Evolutionary conservation across 2,797 vertebrate genomes (phyloP), one percentile per base, ranked within the genome.

Genomic region (Sciaenops ocellatus): DNA sequence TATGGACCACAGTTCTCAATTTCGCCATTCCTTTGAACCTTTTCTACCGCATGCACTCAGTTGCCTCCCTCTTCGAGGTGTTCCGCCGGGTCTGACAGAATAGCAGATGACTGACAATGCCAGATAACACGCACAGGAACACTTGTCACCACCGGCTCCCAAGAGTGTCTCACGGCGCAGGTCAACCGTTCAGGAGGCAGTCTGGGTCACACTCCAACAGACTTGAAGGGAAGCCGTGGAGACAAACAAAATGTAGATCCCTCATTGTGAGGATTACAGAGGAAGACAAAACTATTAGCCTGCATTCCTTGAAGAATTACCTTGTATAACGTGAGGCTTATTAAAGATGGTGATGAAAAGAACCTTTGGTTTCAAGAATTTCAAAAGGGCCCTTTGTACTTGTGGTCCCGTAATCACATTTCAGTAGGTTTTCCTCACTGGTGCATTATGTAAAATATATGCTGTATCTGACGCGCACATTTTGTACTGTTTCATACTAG

Each of bases 41-140:
- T 91, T 99, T 99, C 94, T 99, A 99, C 89, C 96, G 98, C 56
- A 99, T 99, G 97, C 98, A 99, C 69, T 97, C 98, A 38, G 97
- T 98, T 30, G 97, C 97, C 71, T 97, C 97, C 3, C 97, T 99
- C 77, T 98, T 98, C 57, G 98, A 99, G 89, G 97, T 99, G 81
- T 98, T 95, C 82, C 89, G 90, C 50, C 92, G 90, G 60, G 93
- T 95, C 84, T 96, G 93, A 95, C 60, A 22, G 26, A 41, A 47
- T 8, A 52, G 55, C 65, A n/a, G 64, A 76, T 48, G 55, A 85
- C 46, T 56, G 76, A 82, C 79, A 46, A 73, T 41, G 60, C 63
- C 70, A 79, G 69, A 69, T 69, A 79, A 87, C 63, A 82, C 20
- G 71, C 88, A 83, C 82, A 79, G 51, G 48, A 87, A 86, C 76